These are phyloP conservation scores for zebrafish (Danio rerio) DNA, from an alignment of 2,113 vertebrate species.

Conservation along the genomic window GRCz12tu NC_133190.1:41290001-41290500, in stretches of 20 bases:
- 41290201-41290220: not conserved
- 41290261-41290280: not conserved
- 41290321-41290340: not conserved
- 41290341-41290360: not conserved
- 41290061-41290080: too few species aligned
- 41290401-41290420: not conserved
- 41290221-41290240: conserved; percentile 24
- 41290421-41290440: conserved; percentile 2
- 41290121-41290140: not conserved
- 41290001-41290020: too few species aligned
- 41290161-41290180: not conserved
- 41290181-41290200: not conserved
- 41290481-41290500: not conserved
- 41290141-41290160: not conserved
- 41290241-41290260: conserved; percentile 8
- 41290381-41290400: not conserved
- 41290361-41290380: not conserved
- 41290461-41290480: not conserved
- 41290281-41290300: not conserved
- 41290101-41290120: too few species aligned
- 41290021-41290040: too few species aligned
- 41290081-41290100: too few species aligned
- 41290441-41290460: not conserved
- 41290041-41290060: too few species aligned
- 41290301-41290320: not conserved